phyloP scores from a whole-genome alignment of 2,113 vertebrate genomes.

The Aviceda subcristata region DNA sequence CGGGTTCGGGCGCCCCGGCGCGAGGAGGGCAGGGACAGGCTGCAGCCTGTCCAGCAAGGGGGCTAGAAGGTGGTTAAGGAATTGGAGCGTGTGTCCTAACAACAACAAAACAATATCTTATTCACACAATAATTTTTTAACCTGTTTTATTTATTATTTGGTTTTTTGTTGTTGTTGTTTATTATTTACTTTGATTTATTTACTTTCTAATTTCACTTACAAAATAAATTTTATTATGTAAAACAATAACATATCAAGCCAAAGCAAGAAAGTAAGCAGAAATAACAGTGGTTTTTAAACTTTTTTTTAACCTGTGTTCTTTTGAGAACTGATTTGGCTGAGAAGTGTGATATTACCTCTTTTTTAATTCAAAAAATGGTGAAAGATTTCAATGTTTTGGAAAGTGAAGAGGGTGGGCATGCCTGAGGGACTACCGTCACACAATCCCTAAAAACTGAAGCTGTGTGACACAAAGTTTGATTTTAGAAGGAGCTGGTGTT shows the following conservation, averaged over 20 bases:
- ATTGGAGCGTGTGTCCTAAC: not conserved
- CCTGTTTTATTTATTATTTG: not conserved
- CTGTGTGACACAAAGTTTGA: not conserved
- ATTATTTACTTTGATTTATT: not conserved
- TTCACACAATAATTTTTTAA: not conserved
- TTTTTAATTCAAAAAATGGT: not conserved
- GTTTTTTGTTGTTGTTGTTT: too few species aligned
- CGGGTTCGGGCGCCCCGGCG: not conserved
- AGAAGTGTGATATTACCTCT: not conserved
- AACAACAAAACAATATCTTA: not conserved
- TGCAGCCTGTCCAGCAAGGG: not conserved
- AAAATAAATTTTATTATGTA: not conserved
- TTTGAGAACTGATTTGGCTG: not conserved
- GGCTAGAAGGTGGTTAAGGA: not conserved
- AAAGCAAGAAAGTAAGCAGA: not conserved
- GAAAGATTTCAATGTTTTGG: not conserved
- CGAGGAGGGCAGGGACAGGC: not conserved
- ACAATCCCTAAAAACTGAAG: not conserved
- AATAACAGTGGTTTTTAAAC: not conserved
- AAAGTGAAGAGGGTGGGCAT: not conserved
- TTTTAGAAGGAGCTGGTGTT: not conserved
- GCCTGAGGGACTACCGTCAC: not conserved
- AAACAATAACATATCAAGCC: not conserved
- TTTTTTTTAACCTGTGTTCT: not conserved
- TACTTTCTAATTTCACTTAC: not conserved